A percentile compares a stretch with the other conserved stretches of the same genome.
Conservation (phyloP, 2,888 invertebrate species). For the Agrochola circellaris region DNA sequence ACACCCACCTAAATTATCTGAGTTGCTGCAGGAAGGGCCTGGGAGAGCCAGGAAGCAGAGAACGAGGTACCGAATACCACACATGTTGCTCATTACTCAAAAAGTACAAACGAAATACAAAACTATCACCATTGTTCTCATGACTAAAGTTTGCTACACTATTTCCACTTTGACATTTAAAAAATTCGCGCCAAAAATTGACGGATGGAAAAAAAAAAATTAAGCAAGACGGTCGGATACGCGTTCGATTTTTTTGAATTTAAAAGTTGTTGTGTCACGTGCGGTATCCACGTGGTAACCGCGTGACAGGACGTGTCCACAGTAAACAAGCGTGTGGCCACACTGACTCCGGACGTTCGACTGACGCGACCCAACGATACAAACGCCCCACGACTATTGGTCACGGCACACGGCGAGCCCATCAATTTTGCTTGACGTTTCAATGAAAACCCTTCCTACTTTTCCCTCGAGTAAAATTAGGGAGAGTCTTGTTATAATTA, state of each 20-base stretch:
- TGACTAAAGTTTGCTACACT: slow-evolving; percentile 53
- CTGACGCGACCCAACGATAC: slow-evolving; percentile 83
- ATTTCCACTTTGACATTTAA: slow-evolving; percentile 50
- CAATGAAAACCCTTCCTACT: slow-evolving; percentile 87
- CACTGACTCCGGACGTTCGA: slow-evolving; percentile 85
- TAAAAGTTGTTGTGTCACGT: slow-evolving; percentile 75
- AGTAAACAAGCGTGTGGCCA: slow-evolving; percentile 86
- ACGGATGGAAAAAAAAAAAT: slow-evolving; percentile 54
- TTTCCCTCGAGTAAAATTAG: slow-evolving; percentile 86
- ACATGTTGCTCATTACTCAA: slow-evolving; percentile 72
- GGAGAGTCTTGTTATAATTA: slow-evolving; percentile 83
- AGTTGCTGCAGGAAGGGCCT: slow-evolving; percentile 84
- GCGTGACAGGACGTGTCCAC: slow-evolving; percentile 81
- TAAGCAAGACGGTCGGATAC: slow-evolving; percentile 22
- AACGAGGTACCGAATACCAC: slow-evolving; percentile 74
- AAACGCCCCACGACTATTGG: slow-evolving; percentile 87
- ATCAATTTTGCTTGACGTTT: slow-evolving; percentile 89
- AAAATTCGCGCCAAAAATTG: slow-evolving; percentile 47
- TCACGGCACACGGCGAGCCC: slow-evolving; percentile 86
- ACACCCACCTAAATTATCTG: slow-evolving; percentile 87
- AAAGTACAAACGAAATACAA: slow-evolving; percentile 47
- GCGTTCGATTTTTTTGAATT: slow-evolving; percentile 58
- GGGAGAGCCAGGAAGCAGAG: slow-evolving; percentile 80
- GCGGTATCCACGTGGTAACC: slow-evolving; percentile 76
- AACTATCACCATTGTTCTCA: slow-evolving; percentile 41